Conservation (phyloP, 1,140 invertebrate species). For the Rhopalosiphum maidis region DNA sequence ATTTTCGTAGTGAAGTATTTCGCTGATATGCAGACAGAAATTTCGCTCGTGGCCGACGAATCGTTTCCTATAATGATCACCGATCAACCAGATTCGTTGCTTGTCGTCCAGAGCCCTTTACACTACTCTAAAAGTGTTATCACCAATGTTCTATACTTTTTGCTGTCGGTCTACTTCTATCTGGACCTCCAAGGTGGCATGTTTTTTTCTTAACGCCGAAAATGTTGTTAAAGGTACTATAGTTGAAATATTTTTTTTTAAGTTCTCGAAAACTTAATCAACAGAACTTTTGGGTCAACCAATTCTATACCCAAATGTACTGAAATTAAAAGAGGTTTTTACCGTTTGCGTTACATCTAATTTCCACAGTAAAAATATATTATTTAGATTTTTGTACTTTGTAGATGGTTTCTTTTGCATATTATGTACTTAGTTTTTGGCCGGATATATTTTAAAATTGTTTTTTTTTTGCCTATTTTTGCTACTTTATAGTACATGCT, state of each 20-base stretch:
- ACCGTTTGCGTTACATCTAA: not conserved
- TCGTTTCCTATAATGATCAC: not conserved
- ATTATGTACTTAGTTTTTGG: not conserved
- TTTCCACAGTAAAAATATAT: no score
- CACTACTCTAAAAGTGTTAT: constrained; percentile 37
- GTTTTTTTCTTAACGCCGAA: constrained; percentile 23
- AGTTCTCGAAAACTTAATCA: not conserved
- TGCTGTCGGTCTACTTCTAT: constrained; percentile 41
- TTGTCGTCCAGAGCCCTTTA: not conserved
- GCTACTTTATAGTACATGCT: not conserved
- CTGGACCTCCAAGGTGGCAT: constrained; percentile 29
- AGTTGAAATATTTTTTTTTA: not conserved
- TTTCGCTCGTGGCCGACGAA: not conserved
- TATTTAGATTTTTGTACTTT: no score
- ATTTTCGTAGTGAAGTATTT: not conserved
- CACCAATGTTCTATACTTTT: constrained; percentile 40
- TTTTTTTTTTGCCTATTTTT: not conserved
- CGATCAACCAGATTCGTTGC: not conserved
- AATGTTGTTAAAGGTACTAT: not conserved
- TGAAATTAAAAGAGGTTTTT: not conserved
- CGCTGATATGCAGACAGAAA: no score
- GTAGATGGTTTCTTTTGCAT: not conserved
- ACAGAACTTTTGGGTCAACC: not conserved
- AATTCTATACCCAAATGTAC: not conserved
- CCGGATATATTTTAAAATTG: not conserved